Conservation (phyloP, 2,113 vertebrate genomes). For the Gymnobelideus leadbeateri region DNA sequence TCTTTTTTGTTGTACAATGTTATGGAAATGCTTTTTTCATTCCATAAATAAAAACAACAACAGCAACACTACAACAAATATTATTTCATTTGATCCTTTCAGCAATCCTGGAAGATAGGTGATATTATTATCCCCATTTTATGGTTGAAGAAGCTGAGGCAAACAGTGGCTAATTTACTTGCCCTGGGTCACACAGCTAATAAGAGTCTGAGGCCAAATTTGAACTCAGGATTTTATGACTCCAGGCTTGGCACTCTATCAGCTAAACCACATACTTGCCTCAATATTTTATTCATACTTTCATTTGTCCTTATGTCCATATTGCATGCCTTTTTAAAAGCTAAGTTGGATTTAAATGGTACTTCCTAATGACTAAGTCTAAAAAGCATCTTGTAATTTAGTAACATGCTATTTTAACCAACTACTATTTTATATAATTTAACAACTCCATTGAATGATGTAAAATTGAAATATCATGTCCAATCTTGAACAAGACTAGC, state of each 20-base stretch:
- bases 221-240: not conserved
- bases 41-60: not conserved
- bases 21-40: too few relatives aligned
- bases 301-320: not conserved
- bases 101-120: not conserved
- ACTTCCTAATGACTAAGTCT: not conserved
- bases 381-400: not conserved
- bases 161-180: not conserved
- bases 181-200: not conserved
- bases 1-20: too few relatives aligned
- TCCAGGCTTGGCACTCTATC: not conserved
- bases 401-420: not conserved
- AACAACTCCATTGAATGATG: not conserved
- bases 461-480: not conserved
- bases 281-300: not conserved
- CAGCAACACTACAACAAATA: not conserved
- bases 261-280: not conserved
- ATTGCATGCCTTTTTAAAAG: not conserved
- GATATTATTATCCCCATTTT: not conserved
- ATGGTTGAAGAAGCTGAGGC: not conserved
- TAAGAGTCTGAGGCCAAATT: not conserved
- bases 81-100: not conserved
- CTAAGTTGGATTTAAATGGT: not conserved
- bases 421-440: not conserved
- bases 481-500: not conserved